Conservation (phyloP, 2,113 vertebrate species). For the Forbesichthys agassizii region DNA sequence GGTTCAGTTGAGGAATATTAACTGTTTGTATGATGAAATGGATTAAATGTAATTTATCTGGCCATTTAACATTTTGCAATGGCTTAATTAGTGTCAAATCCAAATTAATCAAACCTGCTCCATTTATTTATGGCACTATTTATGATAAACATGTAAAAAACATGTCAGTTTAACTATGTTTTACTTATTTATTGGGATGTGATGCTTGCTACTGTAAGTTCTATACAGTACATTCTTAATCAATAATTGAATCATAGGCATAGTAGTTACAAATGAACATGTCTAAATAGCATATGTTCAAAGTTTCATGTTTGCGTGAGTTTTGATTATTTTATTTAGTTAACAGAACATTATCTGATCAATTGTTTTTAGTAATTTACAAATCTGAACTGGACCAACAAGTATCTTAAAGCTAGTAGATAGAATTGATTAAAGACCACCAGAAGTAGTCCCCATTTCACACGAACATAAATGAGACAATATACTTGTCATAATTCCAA, state of each 20-base stretch:
- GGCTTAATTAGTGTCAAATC: conserved; percentile 60
- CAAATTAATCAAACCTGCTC: conserved; percentile 45
- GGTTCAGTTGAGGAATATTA: conserved; percentile 6
- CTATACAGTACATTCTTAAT: conserved; percentile 20
- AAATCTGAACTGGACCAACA: background rate
- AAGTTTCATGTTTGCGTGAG: conserved; percentile 15
- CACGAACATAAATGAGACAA: too few relatives aligned
- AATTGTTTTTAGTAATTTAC: conserved; percentile 17
- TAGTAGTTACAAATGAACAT: conserved; percentile 44
- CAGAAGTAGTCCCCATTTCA: too few relatives aligned
- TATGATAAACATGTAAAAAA: conserved; percentile 63
- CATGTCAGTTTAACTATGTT: conserved; percentile 42
- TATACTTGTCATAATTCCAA: too few relatives aligned
- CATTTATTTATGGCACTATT: conserved; percentile 69
- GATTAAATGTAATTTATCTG: conserved; percentile 45
- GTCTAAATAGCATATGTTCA: conserved; percentile 21
- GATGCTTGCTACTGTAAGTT: conserved; percentile 34
- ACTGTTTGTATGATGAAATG: conserved; percentile 10
- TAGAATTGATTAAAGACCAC: too few relatives aligned
- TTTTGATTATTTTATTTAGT: conserved; percentile 12
- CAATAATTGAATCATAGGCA: conserved; percentile 49
- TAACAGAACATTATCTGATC: conserved; percentile 28
- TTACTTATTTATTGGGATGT: conserved; percentile 74
- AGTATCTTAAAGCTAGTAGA: background rate
- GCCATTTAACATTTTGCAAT: conserved; percentile 32